These are phyloP conservation scores for Mimas tiliae DNA, from an alignment of 2,888 invertebrate genomes.

Conservation along the genomic window DNA sequence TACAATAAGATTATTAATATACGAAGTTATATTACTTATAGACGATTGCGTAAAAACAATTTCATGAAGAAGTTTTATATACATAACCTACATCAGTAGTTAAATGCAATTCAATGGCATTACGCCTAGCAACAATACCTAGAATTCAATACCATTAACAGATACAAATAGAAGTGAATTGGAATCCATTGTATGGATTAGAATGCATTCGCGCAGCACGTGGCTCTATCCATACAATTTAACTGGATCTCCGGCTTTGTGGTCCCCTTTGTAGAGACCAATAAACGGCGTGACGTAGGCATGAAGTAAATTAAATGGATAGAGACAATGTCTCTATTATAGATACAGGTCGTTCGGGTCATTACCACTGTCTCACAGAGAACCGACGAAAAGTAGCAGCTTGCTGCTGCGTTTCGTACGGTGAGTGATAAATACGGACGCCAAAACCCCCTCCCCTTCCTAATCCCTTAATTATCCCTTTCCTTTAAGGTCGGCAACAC, in stretches of 20 bases:
- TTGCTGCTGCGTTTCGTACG: no score
- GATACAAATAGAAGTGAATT: slow-evolving; percentile 16
- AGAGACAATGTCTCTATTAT: neutral
- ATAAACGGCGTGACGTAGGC: neutral
- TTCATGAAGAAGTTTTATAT: no score
- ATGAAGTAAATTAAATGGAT: neutral
- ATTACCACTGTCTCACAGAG: no score
- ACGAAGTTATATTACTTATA: no score
- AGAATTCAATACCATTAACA: slow-evolving; percentile 13
- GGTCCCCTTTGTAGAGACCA: slow-evolving; percentile 3
- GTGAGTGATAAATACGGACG: no score
- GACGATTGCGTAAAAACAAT: no score
- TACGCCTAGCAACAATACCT: slow-evolving; percentile 4
- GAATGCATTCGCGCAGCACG: neutral
- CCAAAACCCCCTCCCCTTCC: no score
- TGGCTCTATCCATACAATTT: slow-evolving; percentile 9
- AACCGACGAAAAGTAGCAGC: no score
- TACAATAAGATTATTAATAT: no score
- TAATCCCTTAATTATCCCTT: no score
- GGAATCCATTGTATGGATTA: slow-evolving; percentile 4
- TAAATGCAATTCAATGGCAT: neutral
- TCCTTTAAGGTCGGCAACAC: no score
- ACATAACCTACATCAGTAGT: neutral
- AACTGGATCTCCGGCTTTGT: slow-evolving; percentile 1
- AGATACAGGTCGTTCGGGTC: neutral